Base-by-base conservation (phyloP, 2,888 invertebrate genomes). In the Heliconius aoede region DNA sequence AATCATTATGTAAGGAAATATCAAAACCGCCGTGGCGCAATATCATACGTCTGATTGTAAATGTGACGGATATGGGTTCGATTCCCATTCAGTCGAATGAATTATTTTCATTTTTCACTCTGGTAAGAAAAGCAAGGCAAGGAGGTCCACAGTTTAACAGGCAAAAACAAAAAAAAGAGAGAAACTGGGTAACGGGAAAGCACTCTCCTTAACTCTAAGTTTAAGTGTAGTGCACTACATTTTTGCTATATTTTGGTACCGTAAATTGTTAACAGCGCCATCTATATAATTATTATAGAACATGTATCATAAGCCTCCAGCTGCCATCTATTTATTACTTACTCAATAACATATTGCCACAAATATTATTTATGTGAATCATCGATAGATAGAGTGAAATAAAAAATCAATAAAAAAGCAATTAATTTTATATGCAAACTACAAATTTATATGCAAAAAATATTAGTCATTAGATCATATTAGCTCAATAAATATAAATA, bases 201-300 rank as follows among this genome's bases (percentile, higher is more conserved):
- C 30, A 32, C 32, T 32, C 1, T 8, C 32, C 32, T 32, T 32
- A 32, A 32, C 32, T 32, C 32, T 32, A 32, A 11, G 32, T 32
- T 32, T 32, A 1, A 32, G 8, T 32, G 8, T 32, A 32, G n/a
- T n/a, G n/a, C 32, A 1, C 1, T 11, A 32, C 32, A 32, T 32
- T 32, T 32, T 1, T 2, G 32, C 11, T 1, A 32, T 32, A 32
- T 32, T 32, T 32, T 32, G 2, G 11, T 46, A 46, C 18, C 18
- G 15, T 18, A n/a, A n/a, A n/a, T 46, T n/a, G 3, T n/a, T n/a
- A 32, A 24, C 15, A 65, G 65, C 65, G 65, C 65, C 65, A 65
- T 65, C 65, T 65, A 65, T 1, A 24, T 24, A 40, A 24, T 36
- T 3, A 65, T 36, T 40, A 7, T 15, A 36, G 24, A 65, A 65